phyloP scores from a whole-genome alignment of 2,113 vertebrate genomes.

The Hippoglossus stenolepis region DNA sequence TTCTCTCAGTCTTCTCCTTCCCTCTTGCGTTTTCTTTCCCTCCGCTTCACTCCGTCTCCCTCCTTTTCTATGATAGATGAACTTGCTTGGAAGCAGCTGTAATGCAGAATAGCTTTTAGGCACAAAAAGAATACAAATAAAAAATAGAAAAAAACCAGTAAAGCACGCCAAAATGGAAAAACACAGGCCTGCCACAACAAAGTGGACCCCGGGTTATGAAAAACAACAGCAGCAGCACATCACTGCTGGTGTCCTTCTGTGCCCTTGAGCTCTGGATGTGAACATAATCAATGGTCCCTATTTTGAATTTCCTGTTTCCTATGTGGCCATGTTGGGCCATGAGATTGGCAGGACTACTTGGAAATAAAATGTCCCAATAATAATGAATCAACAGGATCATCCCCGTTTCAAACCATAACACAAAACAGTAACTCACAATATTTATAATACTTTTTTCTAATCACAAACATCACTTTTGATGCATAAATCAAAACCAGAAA shows the following conservation, averaged over 20 bases:
- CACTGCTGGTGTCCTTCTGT: slow-evolving; percentile 6
- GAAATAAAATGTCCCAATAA: not conserved
- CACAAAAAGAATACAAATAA: not conserved
- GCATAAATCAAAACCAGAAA: no score
- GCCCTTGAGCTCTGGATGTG: slow-evolving; percentile 19
- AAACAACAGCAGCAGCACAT: slow-evolving; percentile 43
- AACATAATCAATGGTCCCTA: slow-evolving; percentile 1
- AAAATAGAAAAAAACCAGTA: slow-evolving; percentile 14
- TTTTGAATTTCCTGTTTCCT: slow-evolving; percentile 20
- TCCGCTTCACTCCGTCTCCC: slow-evolving; percentile 13
- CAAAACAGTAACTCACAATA: not conserved
- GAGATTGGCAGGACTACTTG: not conserved
- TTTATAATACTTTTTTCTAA: no score
- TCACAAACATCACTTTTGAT: no score
- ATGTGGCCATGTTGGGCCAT: not conserved
- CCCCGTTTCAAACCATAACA: not conserved
- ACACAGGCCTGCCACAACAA: slow-evolving; percentile 55
- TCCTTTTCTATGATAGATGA: slow-evolving; percentile 60
- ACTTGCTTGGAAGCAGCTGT: slow-evolving; percentile 54
- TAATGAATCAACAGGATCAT: not conserved
- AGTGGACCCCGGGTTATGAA: slow-evolving; percentile 21
- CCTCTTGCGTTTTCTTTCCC: not conserved
- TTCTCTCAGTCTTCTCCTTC: slow-evolving; percentile 40
- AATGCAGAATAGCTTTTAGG: slow-evolving; percentile 61
- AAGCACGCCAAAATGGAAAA: slow-evolving; percentile 42